Percentiles rank a stretch among this genome's conserved stretches.
Evolutionary conservation across 2,113 vertebrate species (phyloP).

Genomic region (Pao palembangensis): DNA sequence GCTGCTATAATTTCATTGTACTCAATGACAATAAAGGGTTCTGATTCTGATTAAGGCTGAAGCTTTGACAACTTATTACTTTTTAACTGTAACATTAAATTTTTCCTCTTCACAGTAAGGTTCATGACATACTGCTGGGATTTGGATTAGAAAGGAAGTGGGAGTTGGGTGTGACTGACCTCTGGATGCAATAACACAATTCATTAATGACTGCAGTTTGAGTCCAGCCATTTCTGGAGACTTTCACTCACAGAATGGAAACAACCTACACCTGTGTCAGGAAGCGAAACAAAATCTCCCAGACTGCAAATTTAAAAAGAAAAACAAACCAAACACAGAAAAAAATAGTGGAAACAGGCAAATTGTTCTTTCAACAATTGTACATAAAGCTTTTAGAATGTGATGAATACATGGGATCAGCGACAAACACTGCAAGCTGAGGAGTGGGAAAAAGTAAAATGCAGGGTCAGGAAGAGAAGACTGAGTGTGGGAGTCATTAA

Average conservation of each 20-base stretch:
- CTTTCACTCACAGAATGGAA: no score
- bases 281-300: no score
- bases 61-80: no score
- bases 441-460: background rate
- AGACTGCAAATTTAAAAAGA: background rate
- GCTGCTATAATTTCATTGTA: no score
- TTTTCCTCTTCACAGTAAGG: no score
- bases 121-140: slow-evolving; percentile 43
- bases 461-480: background rate
- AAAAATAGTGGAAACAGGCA: background rate
- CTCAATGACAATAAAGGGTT: no score
- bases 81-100: no score
- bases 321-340: background rate
- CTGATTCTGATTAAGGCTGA: no score
- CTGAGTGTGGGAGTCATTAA: slow-evolving; percentile 3
- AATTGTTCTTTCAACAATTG: background rate
- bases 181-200: background rate
- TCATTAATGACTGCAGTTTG: background rate
- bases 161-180: slow-evolving; percentile 13
- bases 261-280: no score
- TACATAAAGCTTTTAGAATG: background rate
- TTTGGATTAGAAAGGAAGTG: slow-evolving; percentile 48
- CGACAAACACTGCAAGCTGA: background rate
- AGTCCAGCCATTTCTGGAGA: no score
- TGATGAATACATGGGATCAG: background rate